These are phyloP conservation scores for Lithobates sylvaticus DNA, from an alignment of 2,797 vertebrate species.

Conservation along the genomic window DNA sequence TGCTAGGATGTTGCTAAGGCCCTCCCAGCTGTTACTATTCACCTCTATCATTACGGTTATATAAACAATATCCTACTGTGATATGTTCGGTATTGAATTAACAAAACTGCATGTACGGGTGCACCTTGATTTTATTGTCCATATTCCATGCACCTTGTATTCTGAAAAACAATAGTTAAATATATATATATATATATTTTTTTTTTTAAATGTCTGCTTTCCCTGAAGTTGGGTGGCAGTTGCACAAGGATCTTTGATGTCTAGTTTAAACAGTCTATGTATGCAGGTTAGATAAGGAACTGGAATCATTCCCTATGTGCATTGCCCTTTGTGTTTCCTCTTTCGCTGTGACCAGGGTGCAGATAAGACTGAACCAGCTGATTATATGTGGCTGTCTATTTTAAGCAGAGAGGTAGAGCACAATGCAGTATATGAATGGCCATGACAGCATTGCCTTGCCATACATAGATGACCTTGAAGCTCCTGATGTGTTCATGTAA, in stretches of 20 bases:
- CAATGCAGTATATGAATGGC: neutral
- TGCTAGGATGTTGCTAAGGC: too few relatives aligned
- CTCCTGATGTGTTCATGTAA: neutral
- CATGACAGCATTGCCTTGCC: neutral
- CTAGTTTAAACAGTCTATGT: neutral
- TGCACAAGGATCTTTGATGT: neutral
- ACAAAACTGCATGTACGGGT: too few relatives aligned
- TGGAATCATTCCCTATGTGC: constrained; percentile 1
- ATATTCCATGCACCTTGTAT: too few relatives aligned
- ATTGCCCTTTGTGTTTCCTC: constrained; percentile 17
- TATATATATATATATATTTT: too few relatives aligned
- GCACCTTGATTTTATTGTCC: too few relatives aligned
- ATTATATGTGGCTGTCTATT: constrained; percentile 17
- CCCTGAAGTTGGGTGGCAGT: neutral
- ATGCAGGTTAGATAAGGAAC: constrained; percentile 15
- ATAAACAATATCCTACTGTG: too few relatives aligned
- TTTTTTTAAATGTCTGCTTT: neutral
- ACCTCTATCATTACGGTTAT: too few relatives aligned
- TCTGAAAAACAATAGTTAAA: too few relatives aligned
- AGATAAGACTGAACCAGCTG: neutral
- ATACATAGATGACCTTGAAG: constrained; percentile 21
- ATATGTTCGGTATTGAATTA: too few relatives aligned
- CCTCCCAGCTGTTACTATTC: too few relatives aligned
- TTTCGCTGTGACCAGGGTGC: constrained; percentile 14
- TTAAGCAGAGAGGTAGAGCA: constrained; percentile 9